These are phyloP conservation scores for Siniperca chuatsi DNA, from an alignment of 2,113 vertebrate species.

Conservation along the genomic window DNA sequence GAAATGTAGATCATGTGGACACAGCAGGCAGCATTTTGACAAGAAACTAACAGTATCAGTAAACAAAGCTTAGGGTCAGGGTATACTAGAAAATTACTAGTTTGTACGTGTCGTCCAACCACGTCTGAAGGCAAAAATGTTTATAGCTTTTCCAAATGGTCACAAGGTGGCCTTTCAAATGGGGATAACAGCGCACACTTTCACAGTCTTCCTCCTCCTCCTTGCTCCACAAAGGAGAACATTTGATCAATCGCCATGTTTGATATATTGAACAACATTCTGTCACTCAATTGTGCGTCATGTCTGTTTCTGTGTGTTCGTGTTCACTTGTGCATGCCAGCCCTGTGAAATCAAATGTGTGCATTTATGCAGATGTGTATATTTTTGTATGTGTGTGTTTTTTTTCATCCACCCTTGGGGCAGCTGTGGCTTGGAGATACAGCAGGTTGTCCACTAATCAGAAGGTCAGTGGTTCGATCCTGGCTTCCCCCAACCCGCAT, in stretches of 20 bases:
- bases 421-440: background rate
- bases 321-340: constrained; percentile 12
- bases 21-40: background rate
- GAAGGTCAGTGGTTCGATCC: no score
- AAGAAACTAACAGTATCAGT: background rate
- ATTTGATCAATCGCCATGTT: background rate
- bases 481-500: no score
- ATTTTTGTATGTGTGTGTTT: constrained; percentile 2
- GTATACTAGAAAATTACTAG: background rate
- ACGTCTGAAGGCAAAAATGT: no score
- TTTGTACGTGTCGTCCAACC: background rate
- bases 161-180: no score
- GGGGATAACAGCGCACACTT: no score
- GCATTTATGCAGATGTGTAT: constrained; percentile 14
- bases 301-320: background rate
- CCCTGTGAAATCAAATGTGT: background rate
- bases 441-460: no score
- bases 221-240: background rate
- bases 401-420: background rate
- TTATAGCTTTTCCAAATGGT: no score
- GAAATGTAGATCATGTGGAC: background rate
- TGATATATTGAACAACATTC: background rate
- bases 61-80: background rate
- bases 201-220: constrained; percentile 7
- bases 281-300: background rate